These are phyloP conservation scores for Zaprionus ghesquierei DNA, from an alignment of 1,140 invertebrate genomes.

Conservation along the genomic window DNA sequence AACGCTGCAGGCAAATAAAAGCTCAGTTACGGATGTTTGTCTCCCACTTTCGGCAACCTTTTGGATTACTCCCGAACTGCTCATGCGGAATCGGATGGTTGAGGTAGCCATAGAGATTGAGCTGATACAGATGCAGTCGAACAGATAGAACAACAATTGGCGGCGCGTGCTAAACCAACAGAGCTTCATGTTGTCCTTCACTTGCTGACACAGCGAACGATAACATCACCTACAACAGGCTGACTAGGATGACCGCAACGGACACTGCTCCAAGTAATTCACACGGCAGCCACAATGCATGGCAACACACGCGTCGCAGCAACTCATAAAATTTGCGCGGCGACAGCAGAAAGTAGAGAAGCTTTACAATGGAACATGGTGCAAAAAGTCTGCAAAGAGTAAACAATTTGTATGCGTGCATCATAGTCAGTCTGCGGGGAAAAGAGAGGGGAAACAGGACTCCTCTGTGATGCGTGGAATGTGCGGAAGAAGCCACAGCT, in stretches of 20 bases:
- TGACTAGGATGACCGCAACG: constrained; percentile 25
- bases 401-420: constrained; percentile 35
- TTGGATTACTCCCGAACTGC: constrained; percentile 36
- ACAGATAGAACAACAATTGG: constrained; percentile 59
- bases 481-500: constrained; percentile 56
- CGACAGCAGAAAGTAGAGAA: constrained; percentile 60
- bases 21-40: neutral
- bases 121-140: constrained; percentile 38
- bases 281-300: constrained; percentile 57
- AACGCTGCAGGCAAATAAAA: constrained; percentile 35
- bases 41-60: neutral
- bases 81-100: constrained; percentile 6
- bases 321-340: constrained; percentile 52
- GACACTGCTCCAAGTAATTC: constrained; percentile 58
- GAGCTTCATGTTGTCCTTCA: constrained; percentile 47
- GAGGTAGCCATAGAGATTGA: constrained; percentile 46
- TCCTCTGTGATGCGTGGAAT: constrained; percentile 43
- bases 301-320: constrained; percentile 40
- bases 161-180: constrained; percentile 60
- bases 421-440: neutral
- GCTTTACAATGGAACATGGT: constrained; percentile 57
- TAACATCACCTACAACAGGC: neutral
- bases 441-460: too few species aligned
- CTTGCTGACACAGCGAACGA: constrained; percentile 28
- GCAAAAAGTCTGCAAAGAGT: constrained; percentile 46